A percentile compares a stretch with the other conserved stretches of the same genome.
Conservation (phyloP, 1,140 invertebrate species). For the Drosophila albomicans region DNA sequence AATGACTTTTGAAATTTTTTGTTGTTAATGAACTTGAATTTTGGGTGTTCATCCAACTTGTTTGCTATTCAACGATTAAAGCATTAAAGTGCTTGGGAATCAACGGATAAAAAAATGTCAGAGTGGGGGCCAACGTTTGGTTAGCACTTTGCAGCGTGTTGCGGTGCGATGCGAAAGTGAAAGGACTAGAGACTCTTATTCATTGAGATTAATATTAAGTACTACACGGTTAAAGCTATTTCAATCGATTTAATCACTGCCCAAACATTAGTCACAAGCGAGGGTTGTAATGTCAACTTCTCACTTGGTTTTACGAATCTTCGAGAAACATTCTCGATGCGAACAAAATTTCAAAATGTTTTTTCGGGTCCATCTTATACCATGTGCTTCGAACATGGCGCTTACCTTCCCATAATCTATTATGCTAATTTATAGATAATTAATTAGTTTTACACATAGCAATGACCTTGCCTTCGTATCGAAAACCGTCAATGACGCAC, state of each 20-base stretch:
- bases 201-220: not conserved
- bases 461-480: constrained; percentile 41
- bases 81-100: constrained; percentile 14
- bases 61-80: constrained; percentile 41
- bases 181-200: constrained; percentile 49
- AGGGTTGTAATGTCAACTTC: not conserved
- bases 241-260: constrained; percentile 7
- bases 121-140: constrained; percentile 13
- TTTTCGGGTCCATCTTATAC: not conserved
- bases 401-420: constrained; percentile 29
- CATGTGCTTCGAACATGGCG: constrained; percentile 13
- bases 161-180: constrained; percentile 64
- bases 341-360: not conserved
- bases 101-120: too few species aligned
- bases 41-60: constrained; percentile 56
- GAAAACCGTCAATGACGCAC: constrained; percentile 41
- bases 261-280: not conserved
- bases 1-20: constrained; percentile 69
- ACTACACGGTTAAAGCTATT: constrained; percentile 1
- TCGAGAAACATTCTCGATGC: not conserved
- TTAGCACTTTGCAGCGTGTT: constrained; percentile 29
- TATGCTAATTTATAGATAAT: constrained; percentile 71
- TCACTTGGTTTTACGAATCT: not conserved
- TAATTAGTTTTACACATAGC: constrained; percentile 56
- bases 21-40: constrained; percentile 71